Conservation (phyloP, 2,797 vertebrate species). For the Scolopax rusticola region DNA sequence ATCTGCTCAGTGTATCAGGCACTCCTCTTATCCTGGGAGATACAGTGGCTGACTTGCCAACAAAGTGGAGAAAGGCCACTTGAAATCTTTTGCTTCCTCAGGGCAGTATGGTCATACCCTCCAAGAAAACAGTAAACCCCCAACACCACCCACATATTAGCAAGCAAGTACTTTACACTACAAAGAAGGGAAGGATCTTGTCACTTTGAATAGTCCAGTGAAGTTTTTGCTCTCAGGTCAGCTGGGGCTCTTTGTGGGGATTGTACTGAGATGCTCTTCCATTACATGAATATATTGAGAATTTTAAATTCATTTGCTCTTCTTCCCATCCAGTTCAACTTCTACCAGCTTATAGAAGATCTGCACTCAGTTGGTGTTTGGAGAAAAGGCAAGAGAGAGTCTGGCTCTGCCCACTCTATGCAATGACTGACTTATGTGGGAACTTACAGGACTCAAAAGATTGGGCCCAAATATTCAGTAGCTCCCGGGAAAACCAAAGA, state of each 20-base stretch:
- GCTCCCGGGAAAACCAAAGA: not conserved
- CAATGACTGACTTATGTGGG: not conserved
- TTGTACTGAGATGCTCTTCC: not conserved
- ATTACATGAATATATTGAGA: not conserved
- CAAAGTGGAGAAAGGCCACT: slow-evolving; percentile 69
- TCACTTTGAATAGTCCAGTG: not conserved
- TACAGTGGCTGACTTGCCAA: slow-evolving; percentile 25
- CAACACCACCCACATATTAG: not conserved
- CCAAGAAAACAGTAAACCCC: not conserved
- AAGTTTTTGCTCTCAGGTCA: not conserved
- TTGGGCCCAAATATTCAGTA: not conserved
- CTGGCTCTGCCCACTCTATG: not conserved
- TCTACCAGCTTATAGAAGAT: not conserved
- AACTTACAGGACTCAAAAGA: not conserved
- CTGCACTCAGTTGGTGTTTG: not conserved
- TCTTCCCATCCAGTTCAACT: not conserved
- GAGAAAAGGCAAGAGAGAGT: not conserved
- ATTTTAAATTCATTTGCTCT: not conserved
- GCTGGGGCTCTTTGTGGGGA: not conserved
- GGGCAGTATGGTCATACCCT: not conserved
- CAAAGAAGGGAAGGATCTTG: not conserved
- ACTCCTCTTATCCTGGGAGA: slow-evolving; percentile 40
- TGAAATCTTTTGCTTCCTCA: slow-evolving; percentile 48
- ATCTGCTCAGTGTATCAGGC: slow-evolving; percentile 55
- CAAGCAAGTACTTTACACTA: not conserved